Base-by-base conservation (phyloP, 2,888 invertebrate species). In the Heliconius aoede region DNA sequence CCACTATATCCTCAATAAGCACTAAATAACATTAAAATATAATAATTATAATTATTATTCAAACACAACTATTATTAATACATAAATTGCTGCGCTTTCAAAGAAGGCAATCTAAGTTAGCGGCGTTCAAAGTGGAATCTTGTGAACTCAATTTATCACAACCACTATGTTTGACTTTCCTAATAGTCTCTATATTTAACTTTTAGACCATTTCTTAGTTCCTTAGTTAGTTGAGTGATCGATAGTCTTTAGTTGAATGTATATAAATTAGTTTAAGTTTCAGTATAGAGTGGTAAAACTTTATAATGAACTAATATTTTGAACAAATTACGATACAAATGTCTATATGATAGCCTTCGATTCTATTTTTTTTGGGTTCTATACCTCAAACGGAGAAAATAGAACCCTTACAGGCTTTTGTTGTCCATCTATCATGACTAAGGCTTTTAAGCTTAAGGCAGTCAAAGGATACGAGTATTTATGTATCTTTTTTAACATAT, bases 31-130 rank as follows among this genome's bases (percentile, higher is more conserved):
- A 21, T 9, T 30, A 9, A 64, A 73, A 73, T 64, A 32, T 32
- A 26, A 32, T 32, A 26, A 55, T 32, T 36, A 64, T 13, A 13
- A 64, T 26, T 26, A 24, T n/a, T n/a, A 55, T 55, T 68, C 11
- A 60, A 15, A 60, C 58, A n/a, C 36, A 55, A n/a, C 13, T 13
- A 68, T 46, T 40, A 60, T 30, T 61, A 30, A 68, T 74, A 60
- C 30, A 30, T 36, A 18, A 74, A 24, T 40, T 68, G 61, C 68
- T 68, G 60, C 40, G n/a, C 46, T 75, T 64, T 75, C 75, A 75
- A 75, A 69, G 71, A 71, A 36, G 55, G 71, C 62, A 75, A 75
- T 75, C 62, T 75, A 75, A 75, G 75, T 75, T 75, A 75, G 75
- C 62, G 46, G 26, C 26, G 74, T 51, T 62, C 69, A 69, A 60